phyloP scores from a whole-genome alignment of 2,113 vertebrate genomes.

The Eclectus roratus region DNA sequence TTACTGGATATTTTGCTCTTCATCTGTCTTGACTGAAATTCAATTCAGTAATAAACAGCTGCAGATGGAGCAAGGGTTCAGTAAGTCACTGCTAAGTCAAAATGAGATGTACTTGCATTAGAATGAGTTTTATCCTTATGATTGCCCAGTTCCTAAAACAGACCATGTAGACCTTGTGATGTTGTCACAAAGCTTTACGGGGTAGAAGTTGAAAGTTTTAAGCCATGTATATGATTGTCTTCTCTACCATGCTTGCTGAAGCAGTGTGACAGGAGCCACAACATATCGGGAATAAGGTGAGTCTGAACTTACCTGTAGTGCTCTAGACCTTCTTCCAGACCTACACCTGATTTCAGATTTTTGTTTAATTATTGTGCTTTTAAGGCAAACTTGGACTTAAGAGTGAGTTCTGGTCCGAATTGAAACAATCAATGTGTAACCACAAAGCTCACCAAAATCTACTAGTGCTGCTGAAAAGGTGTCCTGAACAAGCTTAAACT shows the following conservation, averaged over 20 bases:
- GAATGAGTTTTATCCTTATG: background rate
- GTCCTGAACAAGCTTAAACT: background rate
- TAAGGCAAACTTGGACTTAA: background rate
- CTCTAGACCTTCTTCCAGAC: background rate
- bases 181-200: background rate
- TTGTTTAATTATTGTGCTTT: background rate
- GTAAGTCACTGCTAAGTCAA: background rate
- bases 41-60: rapidly evolving
- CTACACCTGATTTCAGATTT: background rate
- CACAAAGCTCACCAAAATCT: background rate
- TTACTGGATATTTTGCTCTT: background rate
- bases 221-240: background rate
- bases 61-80: background rate
- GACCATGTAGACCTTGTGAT: background rate
- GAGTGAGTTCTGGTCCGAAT: background rate
- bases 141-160: background rate
- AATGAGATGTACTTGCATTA: background rate
- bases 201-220: background rate
- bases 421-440: background rate
- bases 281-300: background rate
- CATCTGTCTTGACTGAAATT: background rate
- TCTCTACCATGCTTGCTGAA: background rate
- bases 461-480: background rate
- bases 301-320: background rate
- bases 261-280: background rate